phyloP scores from a whole-genome alignment of 2,113 vertebrate species.

The Sakesphorus luctuosus region DNA sequence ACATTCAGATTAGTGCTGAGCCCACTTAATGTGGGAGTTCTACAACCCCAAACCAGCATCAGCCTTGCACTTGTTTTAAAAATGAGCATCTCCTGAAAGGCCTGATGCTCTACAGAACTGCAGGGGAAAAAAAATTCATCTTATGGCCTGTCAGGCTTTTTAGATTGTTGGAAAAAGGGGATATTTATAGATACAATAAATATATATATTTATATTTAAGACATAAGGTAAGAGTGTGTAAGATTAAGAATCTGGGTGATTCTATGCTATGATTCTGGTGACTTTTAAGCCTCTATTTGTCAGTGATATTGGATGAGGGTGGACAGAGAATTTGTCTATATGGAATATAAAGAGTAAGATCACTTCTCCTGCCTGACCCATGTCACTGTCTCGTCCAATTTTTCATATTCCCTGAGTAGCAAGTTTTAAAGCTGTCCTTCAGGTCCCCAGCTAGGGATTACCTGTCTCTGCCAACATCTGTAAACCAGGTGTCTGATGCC shows the following conservation, averaged over 20 bases:
- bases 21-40: neutral
- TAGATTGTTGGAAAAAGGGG: neutral
- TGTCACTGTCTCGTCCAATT: neutral
- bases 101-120: neutral
- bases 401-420: neutral
- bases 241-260: neutral
- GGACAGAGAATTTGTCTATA: neutral
- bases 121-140: neutral
- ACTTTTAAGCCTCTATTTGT: neutral
- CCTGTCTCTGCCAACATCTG: neutral
- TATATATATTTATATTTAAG: neutral
- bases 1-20: conserved; percentile 1
- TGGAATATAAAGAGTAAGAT: neutral
- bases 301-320: neutral
- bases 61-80: neutral
- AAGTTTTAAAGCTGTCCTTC: neutral
- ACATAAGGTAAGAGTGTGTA: neutral
- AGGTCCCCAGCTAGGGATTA: neutral
- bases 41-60: neutral
- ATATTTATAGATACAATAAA: too few relatives aligned
- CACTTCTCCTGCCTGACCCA: neutral
- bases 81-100: neutral
- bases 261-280: neutral
- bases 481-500: neutral
- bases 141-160: neutral